phyloP scores from a whole-genome alignment of 2,888 invertebrate genomes.

The Pollenia griseotomentosa region DNA sequence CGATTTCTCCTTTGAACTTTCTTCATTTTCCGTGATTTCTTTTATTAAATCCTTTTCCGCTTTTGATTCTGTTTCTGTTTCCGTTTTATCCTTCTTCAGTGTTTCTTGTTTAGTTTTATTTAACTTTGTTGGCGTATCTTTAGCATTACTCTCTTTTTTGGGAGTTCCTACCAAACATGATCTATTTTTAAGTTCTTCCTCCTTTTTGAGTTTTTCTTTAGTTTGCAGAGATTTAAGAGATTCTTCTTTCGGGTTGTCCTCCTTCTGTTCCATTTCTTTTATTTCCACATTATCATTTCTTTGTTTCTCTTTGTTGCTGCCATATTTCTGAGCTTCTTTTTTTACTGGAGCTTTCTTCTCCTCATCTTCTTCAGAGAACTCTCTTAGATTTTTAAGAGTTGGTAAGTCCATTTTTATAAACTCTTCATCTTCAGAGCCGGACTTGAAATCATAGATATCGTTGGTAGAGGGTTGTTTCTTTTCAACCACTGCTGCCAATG shows the following conservation, averaged over 20 bases:
- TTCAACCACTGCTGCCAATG: slow-evolving; percentile 31
- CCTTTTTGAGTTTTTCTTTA: slow-evolving; percentile 32
- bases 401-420: slow-evolving; percentile 84
- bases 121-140: slow-evolving; percentile 29
- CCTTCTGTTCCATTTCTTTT: neutral
- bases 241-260: slow-evolving; percentile 28
- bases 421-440: slow-evolving; percentile 83
- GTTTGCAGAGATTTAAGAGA: slow-evolving; percentile 33
- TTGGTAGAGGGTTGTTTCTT: slow-evolving; percentile 51
- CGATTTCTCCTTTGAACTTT: slow-evolving; percentile 48
- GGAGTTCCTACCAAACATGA: neutral
- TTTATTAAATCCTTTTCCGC: neutral
- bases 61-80: slow-evolving; percentile 2
- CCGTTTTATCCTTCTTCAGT: slow-evolving; percentile 36
- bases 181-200: slow-evolving; percentile 41
- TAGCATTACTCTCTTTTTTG: slow-evolving; percentile 24
- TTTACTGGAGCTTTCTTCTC: slow-evolving; percentile 33
- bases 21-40: slow-evolving; percentile 10
- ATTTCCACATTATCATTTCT: slow-evolving; percentile 3
- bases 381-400: slow-evolving; percentile 80
- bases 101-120: slow-evolving; percentile 55
- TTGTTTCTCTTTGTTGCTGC: slow-evolving; percentile 41
- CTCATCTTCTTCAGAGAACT: slow-evolving; percentile 82
- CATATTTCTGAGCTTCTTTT: slow-evolving; percentile 46
- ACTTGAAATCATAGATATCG: slow-evolving; percentile 83